These are phyloP conservation scores for Hypothenemus hampei DNA, from an alignment of 1,140 invertebrate genomes.

Conservation along the genomic window DNA sequence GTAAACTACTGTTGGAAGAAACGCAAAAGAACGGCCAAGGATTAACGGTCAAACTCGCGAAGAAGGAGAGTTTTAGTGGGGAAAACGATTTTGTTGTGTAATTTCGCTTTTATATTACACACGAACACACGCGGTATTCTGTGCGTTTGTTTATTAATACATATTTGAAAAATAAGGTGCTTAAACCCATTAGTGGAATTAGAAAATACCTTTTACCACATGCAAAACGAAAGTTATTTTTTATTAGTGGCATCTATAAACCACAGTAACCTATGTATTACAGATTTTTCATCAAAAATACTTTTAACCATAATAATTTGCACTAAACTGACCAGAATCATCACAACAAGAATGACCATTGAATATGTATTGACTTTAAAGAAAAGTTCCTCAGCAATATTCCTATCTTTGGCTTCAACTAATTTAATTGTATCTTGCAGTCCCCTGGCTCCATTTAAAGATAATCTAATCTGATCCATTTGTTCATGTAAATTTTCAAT, in stretches of 20 bases:
- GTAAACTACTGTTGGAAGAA: no score
- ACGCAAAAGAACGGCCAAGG: no score
- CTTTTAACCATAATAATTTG: constrained; percentile 64
- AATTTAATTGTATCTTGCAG: constrained; percentile 69
- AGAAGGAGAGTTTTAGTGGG: no score
- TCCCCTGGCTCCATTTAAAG: constrained; percentile 60
- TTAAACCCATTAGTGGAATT: no score
- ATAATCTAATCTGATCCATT: constrained; percentile 54
- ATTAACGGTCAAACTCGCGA: no score
- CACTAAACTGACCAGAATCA: constrained; percentile 63
- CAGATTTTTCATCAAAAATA: constrained; percentile 62
- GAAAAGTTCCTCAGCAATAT: constrained; percentile 71
- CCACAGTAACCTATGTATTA: constrained; percentile 52
- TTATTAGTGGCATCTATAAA: constrained; percentile 24
- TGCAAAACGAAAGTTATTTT: no score
- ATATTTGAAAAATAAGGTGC: no score
- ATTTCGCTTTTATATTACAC: no score
- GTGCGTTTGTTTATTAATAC: no score
- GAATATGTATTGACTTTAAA: constrained; percentile 70
- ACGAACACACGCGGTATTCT: no score
- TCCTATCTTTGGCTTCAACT: constrained; percentile 71
- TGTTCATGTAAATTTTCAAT: constrained; percentile 60
- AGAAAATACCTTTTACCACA: no score
- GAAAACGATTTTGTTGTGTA: no score
- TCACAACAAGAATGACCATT: constrained; percentile 61